phyloP scores from a whole-genome alignment of 2,888 invertebrate genomes.

The Mythimna loreyi region DNA sequence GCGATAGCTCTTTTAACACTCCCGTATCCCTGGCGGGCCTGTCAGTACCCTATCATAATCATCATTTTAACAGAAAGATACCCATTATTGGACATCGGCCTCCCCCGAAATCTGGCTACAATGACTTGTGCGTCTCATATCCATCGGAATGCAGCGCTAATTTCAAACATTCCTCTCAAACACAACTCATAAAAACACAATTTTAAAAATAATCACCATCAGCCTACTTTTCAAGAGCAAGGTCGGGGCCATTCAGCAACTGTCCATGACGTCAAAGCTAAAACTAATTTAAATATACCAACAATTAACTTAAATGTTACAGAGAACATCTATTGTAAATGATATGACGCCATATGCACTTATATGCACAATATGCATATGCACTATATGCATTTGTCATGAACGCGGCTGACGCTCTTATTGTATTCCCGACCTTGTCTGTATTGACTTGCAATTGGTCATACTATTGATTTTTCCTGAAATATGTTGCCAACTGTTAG shows the following conservation, averaged over 20 bases:
- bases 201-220: not conserved
- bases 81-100: too few relatives aligned
- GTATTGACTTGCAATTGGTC: conserved; percentile 20
- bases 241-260: not conserved
- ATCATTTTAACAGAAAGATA: too few relatives aligned
- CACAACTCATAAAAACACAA: not conserved
- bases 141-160: not conserved
- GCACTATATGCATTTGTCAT: conserved; percentile 16
- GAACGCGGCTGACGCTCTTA: conserved; percentile 20
- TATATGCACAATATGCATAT: conserved; percentile 3
- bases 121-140: too few relatives aligned
- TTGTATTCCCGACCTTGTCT: conserved; percentile 50
- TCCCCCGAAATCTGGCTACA: too few relatives aligned
- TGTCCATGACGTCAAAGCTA: conserved; percentile 17
- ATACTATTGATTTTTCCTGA: conserved; percentile 42
- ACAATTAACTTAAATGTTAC: conserved; percentile 27
- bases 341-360: conserved; percentile 31
- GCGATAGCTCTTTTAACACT: too few relatives aligned
- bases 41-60: too few relatives aligned
- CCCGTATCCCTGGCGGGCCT: too few relatives aligned
- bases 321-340: conserved; percentile 17
- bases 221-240: conserved; percentile 8
- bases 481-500: conserved; percentile 29
- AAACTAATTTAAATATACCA: conserved; percentile 13
- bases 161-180: not conserved